Evolutionary conservation across 2,888 invertebrate genomes (phyloP).

Genomic region (Xestoiulus laeticollis): DNA sequence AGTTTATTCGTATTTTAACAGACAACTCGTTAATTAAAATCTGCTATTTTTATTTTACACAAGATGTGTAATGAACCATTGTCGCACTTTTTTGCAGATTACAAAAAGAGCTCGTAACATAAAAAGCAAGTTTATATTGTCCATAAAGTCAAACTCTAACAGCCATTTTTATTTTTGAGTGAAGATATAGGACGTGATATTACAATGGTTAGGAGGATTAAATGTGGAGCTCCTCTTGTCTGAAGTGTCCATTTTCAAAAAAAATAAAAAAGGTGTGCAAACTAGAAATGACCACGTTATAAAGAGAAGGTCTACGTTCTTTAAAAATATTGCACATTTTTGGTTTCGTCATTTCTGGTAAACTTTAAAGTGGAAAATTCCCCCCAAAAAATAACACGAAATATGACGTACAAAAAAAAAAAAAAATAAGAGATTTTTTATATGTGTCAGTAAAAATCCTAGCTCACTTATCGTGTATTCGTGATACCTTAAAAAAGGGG

Average conservation of each 20-base stretch:
- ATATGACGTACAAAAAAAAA: background rate
- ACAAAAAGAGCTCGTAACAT: background rate
- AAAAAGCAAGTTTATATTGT: background rate
- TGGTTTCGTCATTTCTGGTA: background rate
- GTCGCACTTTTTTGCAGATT: too few species aligned
- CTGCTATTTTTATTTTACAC: too few species aligned
- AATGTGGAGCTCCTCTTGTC: background rate
- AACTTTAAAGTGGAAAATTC: background rate
- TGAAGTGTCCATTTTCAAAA: background rate
- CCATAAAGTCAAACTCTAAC: background rate
- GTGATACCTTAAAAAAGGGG: background rate
- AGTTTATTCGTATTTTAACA: too few species aligned
- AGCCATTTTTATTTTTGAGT: background rate
- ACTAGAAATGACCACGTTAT: background rate
- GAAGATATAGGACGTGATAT: background rate
- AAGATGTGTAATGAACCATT: too few species aligned
- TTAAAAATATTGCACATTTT: background rate
- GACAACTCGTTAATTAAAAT: too few species aligned
- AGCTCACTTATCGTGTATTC: background rate
- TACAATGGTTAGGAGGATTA: background rate
- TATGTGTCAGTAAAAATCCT: constrained; percentile 10
- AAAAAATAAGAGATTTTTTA: background rate
- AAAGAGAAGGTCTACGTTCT: background rate
- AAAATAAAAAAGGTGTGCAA: background rate
- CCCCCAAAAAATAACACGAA: background rate